Conservation (phyloP, 2,797 vertebrate genomes). For the Erpetoichthys calabaricus region DNA sequence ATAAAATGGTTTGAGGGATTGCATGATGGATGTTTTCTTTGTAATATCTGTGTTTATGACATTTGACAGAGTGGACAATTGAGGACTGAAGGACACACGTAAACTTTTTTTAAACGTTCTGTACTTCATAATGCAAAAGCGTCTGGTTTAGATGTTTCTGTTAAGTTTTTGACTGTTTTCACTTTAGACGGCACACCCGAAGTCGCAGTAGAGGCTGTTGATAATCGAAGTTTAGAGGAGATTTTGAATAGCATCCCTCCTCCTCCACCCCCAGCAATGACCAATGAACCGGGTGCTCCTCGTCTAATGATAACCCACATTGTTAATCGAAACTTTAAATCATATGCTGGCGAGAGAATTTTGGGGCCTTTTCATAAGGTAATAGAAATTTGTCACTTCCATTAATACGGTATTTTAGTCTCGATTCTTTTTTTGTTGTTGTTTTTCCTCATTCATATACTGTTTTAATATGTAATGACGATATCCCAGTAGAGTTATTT, state of each 20-base stretch:
- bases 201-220: slow-evolving; percentile 50
- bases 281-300: slow-evolving; percentile 91
- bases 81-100: no score
- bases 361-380: slow-evolving; percentile 98
- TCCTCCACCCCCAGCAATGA: slow-evolving; percentile 92
- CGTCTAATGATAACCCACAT: slow-evolving; percentile 97
- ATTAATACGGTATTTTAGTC: no score
- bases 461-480: slow-evolving; percentile 2
- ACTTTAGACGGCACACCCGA: slow-evolving; percentile 30
- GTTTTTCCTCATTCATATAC: background rate
- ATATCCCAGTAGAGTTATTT: background rate
- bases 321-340: slow-evolving; percentile 97
- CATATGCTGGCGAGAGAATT: slow-evolving; percentile 80
- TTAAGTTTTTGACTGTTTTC: slow-evolving; percentile 37
- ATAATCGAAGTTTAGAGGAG: slow-evolving; percentile 88
- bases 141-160: slow-evolving; percentile 15
- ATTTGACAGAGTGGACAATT: no score
- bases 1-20: no score
- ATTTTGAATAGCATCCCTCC: slow-evolving; percentile 89
- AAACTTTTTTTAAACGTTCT: background rate
- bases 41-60: no score
- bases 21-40: no score
- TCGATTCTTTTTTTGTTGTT: no score
- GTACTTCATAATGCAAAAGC: slow-evolving; percentile 10
- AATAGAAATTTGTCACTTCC: slow-evolving; percentile 15